Conservation (phyloP, 2,888 invertebrate species). For the Drosophila antonietae region DNA sequence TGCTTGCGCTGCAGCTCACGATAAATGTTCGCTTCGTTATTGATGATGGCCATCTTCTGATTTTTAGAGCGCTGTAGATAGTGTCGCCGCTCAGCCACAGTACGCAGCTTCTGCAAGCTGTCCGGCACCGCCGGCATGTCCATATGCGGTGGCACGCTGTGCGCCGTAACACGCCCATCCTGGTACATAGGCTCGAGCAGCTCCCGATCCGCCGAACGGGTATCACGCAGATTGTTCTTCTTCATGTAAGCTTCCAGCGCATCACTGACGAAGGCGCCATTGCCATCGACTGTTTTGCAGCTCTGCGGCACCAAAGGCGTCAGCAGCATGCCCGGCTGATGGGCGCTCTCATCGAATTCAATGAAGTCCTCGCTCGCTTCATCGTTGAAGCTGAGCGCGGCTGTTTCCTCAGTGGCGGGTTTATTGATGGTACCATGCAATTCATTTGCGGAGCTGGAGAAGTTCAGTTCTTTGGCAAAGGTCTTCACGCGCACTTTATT, state of each 20-base stretch:
- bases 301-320: slow-evolving; percentile 81
- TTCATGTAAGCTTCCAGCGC: slow-evolving; percentile 85
- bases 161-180: slow-evolving; percentile 81
- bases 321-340: slow-evolving; percentile 82
- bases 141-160: slow-evolving; percentile 80
- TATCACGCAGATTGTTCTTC: slow-evolving; percentile 73
- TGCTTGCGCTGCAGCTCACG: slow-evolving; percentile 82
- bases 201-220: slow-evolving; percentile 42
- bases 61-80: slow-evolving; percentile 83
- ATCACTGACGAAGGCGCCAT: slow-evolving; percentile 85
- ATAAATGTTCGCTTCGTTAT: slow-evolving; percentile 84
- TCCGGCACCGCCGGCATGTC: slow-evolving; percentile 82
- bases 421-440: neutral
- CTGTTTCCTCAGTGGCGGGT: neutral
- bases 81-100: slow-evolving; percentile 86
- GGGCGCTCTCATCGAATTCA: slow-evolving; percentile 82
- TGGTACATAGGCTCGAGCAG: slow-evolving; percentile 59
- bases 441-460: neutral
- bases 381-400: slow-evolving; percentile 33
- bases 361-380: slow-evolving; percentile 75
- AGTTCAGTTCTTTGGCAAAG: slow-evolving; percentile 54
- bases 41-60: slow-evolving; percentile 83
- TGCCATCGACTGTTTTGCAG: slow-evolving; percentile 62
- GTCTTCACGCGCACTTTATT: slow-evolving; percentile 75
- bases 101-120: slow-evolving; percentile 84